Conservation (phyloP, 2,888 invertebrate genomes). For the Eilema griseolum region DNA sequence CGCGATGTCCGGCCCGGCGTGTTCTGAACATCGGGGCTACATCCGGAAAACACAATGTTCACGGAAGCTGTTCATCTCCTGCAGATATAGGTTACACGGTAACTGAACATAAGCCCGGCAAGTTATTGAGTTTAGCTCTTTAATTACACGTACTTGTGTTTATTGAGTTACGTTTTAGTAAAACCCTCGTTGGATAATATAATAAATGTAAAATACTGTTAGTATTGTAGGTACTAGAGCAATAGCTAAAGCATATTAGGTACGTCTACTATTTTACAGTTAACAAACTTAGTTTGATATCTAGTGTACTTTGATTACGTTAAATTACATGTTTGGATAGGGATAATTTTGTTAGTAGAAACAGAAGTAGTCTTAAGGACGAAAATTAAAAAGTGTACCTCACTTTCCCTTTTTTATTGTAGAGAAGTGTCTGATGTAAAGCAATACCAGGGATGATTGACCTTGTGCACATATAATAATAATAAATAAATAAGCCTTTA, state of each 20-base stretch:
- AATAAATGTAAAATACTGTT: background rate
- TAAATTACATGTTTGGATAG: background rate
- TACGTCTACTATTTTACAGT: too few species aligned
- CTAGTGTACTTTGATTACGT: background rate
- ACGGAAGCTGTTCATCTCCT: constrained; percentile 48
- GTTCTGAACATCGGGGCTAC: constrained; percentile 40
- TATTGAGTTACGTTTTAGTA: too few species aligned
- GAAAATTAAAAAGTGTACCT: too few species aligned
- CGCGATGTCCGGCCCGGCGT: constrained; percentile 41
- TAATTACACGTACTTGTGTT: background rate
- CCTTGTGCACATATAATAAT: too few species aligned
- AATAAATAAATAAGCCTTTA: too few species aligned
- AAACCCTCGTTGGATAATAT: too few species aligned
- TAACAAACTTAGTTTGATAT: background rate
- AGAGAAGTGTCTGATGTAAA: background rate
- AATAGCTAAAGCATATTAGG: too few species aligned
- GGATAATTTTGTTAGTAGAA: too few species aligned
- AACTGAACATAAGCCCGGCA: constrained; percentile 13
- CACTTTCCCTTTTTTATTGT: too few species aligned
- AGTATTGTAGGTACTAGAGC: background rate
- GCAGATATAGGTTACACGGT: constrained; percentile 26
- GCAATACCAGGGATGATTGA: background rate
- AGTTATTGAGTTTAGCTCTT: too few species aligned
- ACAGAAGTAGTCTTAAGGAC: too few species aligned
- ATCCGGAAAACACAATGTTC: constrained; percentile 48